A percentile compares a stretch with the other conserved stretches of the same genome.
Evolutionary conservation across 2,888 invertebrate species (phyloP).

Genomic region (Tanaodytes sp.): DNA sequence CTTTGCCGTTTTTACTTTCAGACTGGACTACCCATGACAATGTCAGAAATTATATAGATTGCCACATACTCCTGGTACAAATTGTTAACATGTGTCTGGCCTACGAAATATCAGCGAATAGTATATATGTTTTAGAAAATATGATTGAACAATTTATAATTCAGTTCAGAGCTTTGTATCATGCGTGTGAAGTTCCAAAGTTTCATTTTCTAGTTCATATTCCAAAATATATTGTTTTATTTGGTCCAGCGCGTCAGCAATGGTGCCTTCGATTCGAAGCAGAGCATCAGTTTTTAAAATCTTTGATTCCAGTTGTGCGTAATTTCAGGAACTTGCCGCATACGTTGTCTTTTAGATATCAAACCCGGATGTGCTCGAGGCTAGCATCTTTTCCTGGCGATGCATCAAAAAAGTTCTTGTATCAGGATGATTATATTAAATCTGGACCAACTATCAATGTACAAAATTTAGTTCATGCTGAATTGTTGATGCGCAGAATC

Average conservation of each 20-base stretch:
- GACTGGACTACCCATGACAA: background rate
- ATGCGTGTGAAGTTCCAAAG: conserved; percentile 33
- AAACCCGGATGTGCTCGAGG: conserved; percentile 29
- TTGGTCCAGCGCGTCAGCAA: conserved; percentile 48
- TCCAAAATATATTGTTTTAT: conserved; percentile 42
- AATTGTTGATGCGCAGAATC: background rate
- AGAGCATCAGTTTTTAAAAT: conserved; percentile 41
- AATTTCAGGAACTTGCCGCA: conserved; percentile 45
- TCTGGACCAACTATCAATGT: conserved; percentile 24
- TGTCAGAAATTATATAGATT: background rate
- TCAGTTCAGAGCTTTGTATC: conserved; percentile 26
- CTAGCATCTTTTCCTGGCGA: conserved; percentile 10
- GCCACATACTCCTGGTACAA: conserved; percentile 13
- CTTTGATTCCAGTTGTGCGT: conserved; percentile 40
- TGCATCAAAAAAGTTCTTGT: conserved; percentile 30
- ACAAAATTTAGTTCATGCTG: background rate
- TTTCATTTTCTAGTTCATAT: conserved; percentile 53
- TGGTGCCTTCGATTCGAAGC: conserved; percentile 51
- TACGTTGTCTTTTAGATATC: conserved; percentile 35
- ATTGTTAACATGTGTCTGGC: conserved; percentile 17
- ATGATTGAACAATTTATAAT: conserved; percentile 3
- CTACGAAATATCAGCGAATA: conserved; percentile 11
- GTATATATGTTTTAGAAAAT: conserved; percentile 1
- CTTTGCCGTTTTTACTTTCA: conserved; percentile 12
- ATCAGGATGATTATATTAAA: conserved; percentile 32